Conservation (phyloP, 2,113 vertebrate genomes). For the Melanocharis versteri region DNA sequence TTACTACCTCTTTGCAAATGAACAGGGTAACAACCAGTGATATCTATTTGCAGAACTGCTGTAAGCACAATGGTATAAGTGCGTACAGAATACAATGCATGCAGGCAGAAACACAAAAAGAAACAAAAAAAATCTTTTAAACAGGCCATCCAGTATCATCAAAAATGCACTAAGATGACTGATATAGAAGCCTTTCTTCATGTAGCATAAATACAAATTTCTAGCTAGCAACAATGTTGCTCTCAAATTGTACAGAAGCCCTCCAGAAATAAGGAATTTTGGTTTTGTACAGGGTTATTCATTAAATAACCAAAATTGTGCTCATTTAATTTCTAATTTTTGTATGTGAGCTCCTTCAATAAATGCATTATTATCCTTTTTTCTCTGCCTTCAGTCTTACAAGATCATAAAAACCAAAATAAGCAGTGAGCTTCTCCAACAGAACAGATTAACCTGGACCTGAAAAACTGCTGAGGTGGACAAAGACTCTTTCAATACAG, state of each 20-base stretch:
- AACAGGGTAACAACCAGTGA: not conserved
- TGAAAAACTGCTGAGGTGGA: rapidly evolving
- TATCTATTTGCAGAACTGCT: rapidly evolving
- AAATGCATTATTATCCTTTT: not conserved
- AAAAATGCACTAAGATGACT: not conserved
- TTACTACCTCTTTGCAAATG: not conserved
- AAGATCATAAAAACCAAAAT: not conserved
- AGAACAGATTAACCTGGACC: not conserved
- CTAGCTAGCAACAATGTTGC: not conserved
- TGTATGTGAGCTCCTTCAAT: not conserved
- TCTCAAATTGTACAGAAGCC: not conserved
- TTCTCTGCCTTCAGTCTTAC: not conserved
- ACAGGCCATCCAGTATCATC: not conserved
- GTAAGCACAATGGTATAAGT: rapidly evolving
- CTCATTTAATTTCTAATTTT: not conserved
- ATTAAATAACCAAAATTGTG: not conserved
- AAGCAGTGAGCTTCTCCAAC: not conserved
- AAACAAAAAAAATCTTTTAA: not conserved
- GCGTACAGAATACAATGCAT: not conserved
- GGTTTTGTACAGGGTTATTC: not conserved
- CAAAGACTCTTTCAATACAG: not conserved
- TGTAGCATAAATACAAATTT: not conserved
- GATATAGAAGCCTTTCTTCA: not conserved
- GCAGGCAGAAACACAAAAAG: not conserved
- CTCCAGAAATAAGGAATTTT: not conserved